Evolutionary conservation across 2,113 vertebrate species (phyloP), one percentile per base, ranked within the genome.

Genomic region (Pao palembangensis): DNA sequence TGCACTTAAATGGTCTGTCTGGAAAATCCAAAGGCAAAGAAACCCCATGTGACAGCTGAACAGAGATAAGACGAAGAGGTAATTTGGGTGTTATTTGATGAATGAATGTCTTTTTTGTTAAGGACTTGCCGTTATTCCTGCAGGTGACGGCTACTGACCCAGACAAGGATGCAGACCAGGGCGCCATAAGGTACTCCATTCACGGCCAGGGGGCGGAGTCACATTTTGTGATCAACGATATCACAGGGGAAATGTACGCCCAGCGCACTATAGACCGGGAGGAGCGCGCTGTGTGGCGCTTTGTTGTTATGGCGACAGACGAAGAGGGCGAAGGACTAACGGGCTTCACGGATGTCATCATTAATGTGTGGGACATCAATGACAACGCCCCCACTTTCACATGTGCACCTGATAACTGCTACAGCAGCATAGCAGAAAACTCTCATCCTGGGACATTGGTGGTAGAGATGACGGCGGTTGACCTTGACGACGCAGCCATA

Each of bases 321-420:
- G 94, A 95, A 64, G 91, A 87, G 20, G 94, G 94, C 55, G 94
- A 94, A 66, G 94, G 94, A 41, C 91, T 95, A 0, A 95, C 93
- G 0, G 94, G 94, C 18, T 96, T 96, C 73, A 93, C 93, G 4
- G 94, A 96, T 14, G 92, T 95, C 65, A 93, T 95, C 63, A 93
- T 96, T 79, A 94, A 90, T 0, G 93, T 95, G 55, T 92, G 92
- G 92, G 94, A 95, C 76, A 91, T 96, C 73, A 96, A 95, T 18
- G 94, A 95, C 84, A 95, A 93, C 0, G 84, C 91, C 0, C 94
- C 93, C 8, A 20, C 61, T 21, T 95, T 95, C 72, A 58, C 59
- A 0, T 96, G 94, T 8, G 85, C 90, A 20, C 92, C 92, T 4
- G 91, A 88, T 76, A 82, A 85, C 18, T 95, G 94, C 79, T 91